These are phyloP conservation scores for Dusona sp. DNA, from an alignment of 2,888 invertebrate genomes.

Conservation along the genomic window DNA sequence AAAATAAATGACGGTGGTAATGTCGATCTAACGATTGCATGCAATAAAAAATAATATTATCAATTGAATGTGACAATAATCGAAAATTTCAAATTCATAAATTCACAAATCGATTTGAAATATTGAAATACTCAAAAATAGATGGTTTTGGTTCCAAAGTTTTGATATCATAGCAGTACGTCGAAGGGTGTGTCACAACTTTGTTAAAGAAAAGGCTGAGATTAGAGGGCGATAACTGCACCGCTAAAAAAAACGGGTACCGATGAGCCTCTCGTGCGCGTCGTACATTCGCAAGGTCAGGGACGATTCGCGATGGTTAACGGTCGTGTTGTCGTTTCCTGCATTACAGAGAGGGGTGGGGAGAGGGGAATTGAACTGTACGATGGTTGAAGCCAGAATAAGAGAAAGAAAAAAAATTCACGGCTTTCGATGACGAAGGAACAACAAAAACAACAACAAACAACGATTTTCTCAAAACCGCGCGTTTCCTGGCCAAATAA, in stretches of 20 bases:
- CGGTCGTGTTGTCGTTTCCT: background rate
- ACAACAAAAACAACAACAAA: background rate
- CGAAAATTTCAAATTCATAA: background rate
- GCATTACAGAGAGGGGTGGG: background rate
- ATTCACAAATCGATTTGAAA: background rate
- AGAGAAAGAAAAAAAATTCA: background rate
- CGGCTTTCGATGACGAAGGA: background rate
- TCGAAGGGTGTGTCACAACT: background rate
- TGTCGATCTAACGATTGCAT: too few relatives aligned
- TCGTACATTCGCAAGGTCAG: conserved; percentile 11
- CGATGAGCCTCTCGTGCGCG: background rate
- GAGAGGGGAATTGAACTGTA: background rate
- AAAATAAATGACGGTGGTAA: too few relatives aligned
- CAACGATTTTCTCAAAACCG: conserved; percentile 76
- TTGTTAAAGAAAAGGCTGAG: background rate
- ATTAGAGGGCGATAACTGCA: background rate
- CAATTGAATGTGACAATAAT: too few relatives aligned
- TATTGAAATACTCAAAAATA: background rate
- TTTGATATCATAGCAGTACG: background rate
- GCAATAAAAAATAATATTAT: too few relatives aligned
- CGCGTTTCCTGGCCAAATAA: conserved; percentile 82
- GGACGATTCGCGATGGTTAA: conserved; percentile 8
- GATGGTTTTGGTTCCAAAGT: background rate
- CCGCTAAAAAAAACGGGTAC: background rate
- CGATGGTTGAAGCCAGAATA: background rate